Percentiles rank a stretch among this genome's conserved stretches.
phyloP scores from a whole-genome alignment of 2,113 vertebrate species.

The Solenodon paradoxus region DNA sequence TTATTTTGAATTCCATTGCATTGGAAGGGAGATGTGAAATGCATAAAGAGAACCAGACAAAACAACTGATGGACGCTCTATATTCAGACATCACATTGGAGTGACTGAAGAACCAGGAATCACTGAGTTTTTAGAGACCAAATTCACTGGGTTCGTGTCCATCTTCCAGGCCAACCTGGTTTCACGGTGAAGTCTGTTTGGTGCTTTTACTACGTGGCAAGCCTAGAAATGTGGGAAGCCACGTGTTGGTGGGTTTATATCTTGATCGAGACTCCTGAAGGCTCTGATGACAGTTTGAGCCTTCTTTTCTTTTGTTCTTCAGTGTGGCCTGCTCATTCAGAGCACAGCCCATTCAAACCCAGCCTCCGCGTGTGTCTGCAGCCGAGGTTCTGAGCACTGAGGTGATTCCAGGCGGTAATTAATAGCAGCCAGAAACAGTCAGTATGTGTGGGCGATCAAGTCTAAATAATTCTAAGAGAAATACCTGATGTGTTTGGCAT shows the following conservation, averaged over 20 bases:
- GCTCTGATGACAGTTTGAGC: neutral
- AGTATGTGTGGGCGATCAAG: conserved; percentile 18
- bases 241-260: neutral
- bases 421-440: neutral
- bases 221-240: neutral
- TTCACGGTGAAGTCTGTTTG: neutral
- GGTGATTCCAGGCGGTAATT: conserved; percentile 42
- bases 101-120: neutral
- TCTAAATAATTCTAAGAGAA: conserved; percentile 40
- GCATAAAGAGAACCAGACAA: neutral
- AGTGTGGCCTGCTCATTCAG: neutral
- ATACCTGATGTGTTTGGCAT: neutral
- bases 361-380: neutral
- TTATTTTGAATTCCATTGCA: neutral
- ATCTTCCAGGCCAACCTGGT: neutral
- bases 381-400: neutral
- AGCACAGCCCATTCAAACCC: neutral
- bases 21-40: neutral
- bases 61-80: neutral
- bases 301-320: neutral
- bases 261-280: neutral
- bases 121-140: neutral
- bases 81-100: neutral
- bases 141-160: neutral
- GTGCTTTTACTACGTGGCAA: neutral